These are phyloP conservation scores for Grammomys dolichurus DNA, from an alignment of 2,113 vertebrate genomes.

Conservation along the genomic window DNA sequence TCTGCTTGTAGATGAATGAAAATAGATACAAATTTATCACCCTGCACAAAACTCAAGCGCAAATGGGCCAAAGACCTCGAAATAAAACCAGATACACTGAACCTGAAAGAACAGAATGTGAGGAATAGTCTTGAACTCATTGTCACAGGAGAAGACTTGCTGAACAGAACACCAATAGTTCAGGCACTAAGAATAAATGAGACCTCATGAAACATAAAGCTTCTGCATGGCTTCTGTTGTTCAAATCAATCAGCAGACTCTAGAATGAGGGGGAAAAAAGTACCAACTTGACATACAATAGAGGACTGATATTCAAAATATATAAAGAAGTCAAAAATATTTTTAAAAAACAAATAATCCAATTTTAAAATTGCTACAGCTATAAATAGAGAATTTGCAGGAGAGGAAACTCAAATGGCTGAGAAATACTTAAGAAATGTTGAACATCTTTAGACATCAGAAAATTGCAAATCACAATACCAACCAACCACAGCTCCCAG, in stretches of 20 bases:
- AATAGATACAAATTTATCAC: not conserved
- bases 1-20: not conserved
- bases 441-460: not conserved
- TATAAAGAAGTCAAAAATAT: not conserved
- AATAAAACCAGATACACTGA: not conserved
- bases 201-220: not conserved
- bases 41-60: too few relatives aligned
- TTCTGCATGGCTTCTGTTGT: not conserved
- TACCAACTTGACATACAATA: not conserved
- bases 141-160: not conserved
- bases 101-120: not conserved
- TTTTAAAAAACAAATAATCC: not conserved
- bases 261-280: not conserved
- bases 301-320: not conserved
- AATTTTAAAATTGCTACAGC: not conserved
- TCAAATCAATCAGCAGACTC: not conserved
- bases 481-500: too few relatives aligned
- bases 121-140: not conserved
- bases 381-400: not conserved
- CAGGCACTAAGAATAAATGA: not conserved
- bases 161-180: not conserved
- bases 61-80: too few relatives aligned
- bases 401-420: not conserved
- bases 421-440: not conserved
- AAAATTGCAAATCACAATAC: not conserved